These are phyloP conservation scores for Pantala flavescens DNA, from an alignment of 1,140 invertebrate genomes.

Conservation along the genomic window DNA sequence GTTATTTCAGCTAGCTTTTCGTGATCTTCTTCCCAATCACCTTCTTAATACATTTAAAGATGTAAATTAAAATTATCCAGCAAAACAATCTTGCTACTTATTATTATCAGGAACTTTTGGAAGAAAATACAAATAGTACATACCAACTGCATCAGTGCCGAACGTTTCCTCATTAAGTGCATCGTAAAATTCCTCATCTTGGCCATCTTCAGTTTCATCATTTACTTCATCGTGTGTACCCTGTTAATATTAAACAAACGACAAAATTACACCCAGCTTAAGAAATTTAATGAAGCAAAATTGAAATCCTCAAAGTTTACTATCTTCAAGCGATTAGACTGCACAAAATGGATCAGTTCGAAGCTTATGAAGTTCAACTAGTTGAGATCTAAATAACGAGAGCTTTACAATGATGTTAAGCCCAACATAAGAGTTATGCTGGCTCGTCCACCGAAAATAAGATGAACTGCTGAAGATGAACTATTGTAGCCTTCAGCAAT, in stretches of 20 bases:
- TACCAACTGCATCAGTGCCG: constrained; percentile 48
- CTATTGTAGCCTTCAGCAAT: not conserved
- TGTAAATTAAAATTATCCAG: constrained; percentile 13
- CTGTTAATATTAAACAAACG: not conserved
- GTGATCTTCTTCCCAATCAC: constrained; percentile 65
- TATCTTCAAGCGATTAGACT: not conserved
- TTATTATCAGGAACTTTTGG: too few species aligned
- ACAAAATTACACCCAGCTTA: too few species aligned
- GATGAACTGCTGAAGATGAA: not conserved
- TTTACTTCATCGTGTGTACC: not conserved
- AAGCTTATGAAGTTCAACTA: not conserved
- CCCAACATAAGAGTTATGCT: not conserved
- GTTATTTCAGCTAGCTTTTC: constrained; percentile 52
- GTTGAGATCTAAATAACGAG: not conserved
- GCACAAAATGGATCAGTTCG: not conserved
- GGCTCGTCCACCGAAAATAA: not conserved
- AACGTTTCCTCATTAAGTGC: constrained; percentile 85
- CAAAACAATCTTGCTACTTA: too few species aligned
- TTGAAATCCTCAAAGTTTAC: not conserved
- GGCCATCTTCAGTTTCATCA: not conserved
- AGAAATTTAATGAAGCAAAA: not conserved
- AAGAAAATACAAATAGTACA: constrained; percentile 13
- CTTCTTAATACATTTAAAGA: constrained; percentile 28
- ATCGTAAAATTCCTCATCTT: constrained; percentile 77
- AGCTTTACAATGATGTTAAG: not conserved